These are phyloP conservation scores for Trididemnum clinides DNA, from an alignment of 23 tunicate species.

Conservation along the genomic window DNA sequence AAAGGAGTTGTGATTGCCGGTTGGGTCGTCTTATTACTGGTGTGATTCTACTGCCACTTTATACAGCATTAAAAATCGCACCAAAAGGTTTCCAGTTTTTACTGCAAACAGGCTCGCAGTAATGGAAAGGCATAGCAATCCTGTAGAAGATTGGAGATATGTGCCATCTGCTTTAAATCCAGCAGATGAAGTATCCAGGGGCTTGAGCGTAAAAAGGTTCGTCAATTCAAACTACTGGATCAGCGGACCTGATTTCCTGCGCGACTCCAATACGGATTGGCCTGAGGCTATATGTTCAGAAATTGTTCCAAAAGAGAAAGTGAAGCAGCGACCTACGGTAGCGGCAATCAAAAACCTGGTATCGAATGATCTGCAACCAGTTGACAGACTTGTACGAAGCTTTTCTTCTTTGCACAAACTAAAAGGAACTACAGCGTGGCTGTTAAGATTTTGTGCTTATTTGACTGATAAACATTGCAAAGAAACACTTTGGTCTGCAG, in stretches of 20 bases:
- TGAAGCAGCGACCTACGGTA: no score
- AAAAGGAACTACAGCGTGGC: background rate
- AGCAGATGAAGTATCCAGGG: conserved; percentile 2
- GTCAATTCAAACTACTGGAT: background rate
- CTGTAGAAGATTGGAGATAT: background rate
- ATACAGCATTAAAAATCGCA: background rate
- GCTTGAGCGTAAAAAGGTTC: background rate
- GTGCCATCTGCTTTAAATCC: background rate
- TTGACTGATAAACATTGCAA: background rate
- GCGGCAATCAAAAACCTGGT: no score
- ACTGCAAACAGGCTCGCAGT: background rate
- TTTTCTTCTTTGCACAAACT: no score
- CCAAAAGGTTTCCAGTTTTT: background rate
- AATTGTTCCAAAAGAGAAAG: no score
- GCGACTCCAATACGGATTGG: background rate
- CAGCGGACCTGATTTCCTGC: background rate
- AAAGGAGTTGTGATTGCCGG: background rate
- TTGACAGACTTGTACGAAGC: no score
- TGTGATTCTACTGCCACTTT: no score
- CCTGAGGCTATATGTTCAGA: no score
- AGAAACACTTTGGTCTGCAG: no score
- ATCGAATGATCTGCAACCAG: no score
- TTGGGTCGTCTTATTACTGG: background rate
- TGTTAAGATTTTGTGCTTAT: background rate
- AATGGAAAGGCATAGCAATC: background rate